Base-by-base conservation (phyloP, 1,140 invertebrate species). In the Drosophila nigrodunni region DNA sequence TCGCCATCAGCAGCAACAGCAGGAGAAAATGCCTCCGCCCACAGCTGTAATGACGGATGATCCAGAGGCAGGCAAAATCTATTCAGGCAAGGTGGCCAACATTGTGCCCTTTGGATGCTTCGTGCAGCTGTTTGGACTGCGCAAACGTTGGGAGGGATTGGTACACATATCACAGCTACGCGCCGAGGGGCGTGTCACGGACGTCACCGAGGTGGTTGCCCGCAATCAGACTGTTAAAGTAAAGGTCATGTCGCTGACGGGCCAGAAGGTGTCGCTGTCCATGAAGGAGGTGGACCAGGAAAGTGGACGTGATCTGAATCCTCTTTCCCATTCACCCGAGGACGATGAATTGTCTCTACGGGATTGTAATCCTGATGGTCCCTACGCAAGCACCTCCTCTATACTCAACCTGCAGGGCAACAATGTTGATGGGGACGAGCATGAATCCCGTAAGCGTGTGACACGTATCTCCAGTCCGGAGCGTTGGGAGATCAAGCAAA, bases 231-330 rank as follows among this genome's bases (percentile, higher is more conserved):
- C 95, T 93, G 98, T 99, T 0, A 98, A 97, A 93, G 94, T 97
- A 0, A 98, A 99, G 94, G 97, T 99, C 1, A 92, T 98, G 43
- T 98, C 96, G 55, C 94, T 98, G 10, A 96, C 96, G 58, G 98
- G 98, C 3, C 97, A 98, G 91, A 99, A 99, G 92, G 97, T 98
- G 0, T 98, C 98, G 44, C 93, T 99, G 6, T 98, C 98, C 15
- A 99, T 99, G 96, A 99, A 99, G 93, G 99, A 99, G 93, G 98
- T 99, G 0, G 97, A 99, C 92, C 99, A 99, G 93, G 95, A 96
- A 30, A 97, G 96, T 2, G 99, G 99, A 0, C 95, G 96, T 92
- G 99, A 99, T 94, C 93, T 99, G 3, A 99, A 99, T 94, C 98
- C 98, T 60, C 92, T 95, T 13, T 96, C 95, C 9, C 95, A 95